Conservation (phyloP, 2,888 invertebrate species). For the Stenurella melanura region DNA sequence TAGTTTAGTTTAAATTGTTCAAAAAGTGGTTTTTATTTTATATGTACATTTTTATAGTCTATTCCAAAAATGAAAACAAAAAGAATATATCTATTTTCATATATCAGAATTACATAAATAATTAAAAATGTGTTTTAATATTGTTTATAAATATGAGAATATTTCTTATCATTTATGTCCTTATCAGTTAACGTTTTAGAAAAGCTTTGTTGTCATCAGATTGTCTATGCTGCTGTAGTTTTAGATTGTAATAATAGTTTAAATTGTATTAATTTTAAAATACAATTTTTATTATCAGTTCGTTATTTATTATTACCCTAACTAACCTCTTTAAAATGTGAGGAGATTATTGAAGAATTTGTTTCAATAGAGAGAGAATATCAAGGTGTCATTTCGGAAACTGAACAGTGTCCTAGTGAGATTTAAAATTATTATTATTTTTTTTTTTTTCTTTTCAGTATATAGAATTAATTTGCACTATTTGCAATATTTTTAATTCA, state of each 20-base stretch:
- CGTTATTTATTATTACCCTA: constrained; percentile 34
- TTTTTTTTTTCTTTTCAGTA: too few relatives aligned
- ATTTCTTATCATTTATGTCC: constrained; percentile 30
- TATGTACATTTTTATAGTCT: constrained; percentile 51
- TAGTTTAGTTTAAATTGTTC: constrained; percentile 39
- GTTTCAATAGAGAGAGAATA: too few relatives aligned
- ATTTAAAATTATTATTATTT: too few relatives aligned
- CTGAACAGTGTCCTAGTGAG: too few relatives aligned
- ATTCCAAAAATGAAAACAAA: constrained; percentile 43
- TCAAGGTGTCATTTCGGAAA: too few relatives aligned
- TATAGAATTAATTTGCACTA: too few relatives aligned
- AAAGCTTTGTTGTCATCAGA: constrained; percentile 58
- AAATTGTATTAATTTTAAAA: constrained; percentile 64
- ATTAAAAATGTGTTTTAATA: constrained; percentile 23
- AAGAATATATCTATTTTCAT: constrained; percentile 56
- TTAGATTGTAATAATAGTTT: constrained; percentile 54
- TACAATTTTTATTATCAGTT: constrained; percentile 64
- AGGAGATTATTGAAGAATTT: too few relatives aligned
- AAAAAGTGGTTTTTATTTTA: constrained; percentile 38
- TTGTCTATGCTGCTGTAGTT: constrained; percentile 60
- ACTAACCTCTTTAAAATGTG: neutral
- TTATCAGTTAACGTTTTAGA: constrained; percentile 48
- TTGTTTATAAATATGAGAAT: constrained; percentile 28
- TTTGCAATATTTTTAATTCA: too few relatives aligned
- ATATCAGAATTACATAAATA: constrained; percentile 40